Conservation (phyloP, 2,113 vertebrate genomes). For the Myrmecophaga tridactyla region DNA sequence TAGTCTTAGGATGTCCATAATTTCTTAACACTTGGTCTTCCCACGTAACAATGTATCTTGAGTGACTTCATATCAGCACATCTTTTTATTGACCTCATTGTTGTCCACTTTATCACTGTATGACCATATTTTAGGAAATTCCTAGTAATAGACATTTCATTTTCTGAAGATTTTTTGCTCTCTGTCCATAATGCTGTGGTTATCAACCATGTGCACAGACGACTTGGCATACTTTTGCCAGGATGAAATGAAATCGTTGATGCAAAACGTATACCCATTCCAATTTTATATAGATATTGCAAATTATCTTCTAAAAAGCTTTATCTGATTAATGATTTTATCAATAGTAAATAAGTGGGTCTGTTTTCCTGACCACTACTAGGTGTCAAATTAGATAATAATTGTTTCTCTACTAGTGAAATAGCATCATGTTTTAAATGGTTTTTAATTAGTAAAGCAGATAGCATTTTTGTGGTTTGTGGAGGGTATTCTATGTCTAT, state of each 20-base stretch:
- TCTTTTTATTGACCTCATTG: neutral
- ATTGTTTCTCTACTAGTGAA: neutral
- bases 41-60: neutral
- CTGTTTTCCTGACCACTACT: neutral
- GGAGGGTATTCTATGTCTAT: neutral
- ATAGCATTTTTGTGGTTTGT: neutral
- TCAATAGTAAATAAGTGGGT: neutral
- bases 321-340: neutral
- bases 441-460: neutral
- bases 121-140: neutral
- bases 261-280: neutral
- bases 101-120: no score
- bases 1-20: neutral
- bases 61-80: neutral
- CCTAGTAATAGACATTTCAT: neutral
- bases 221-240: neutral
- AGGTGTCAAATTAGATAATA: neutral
- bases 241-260: neutral
- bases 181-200: neutral
- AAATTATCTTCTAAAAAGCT: neutral
- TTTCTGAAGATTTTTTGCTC: neutral
- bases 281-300: neutral
- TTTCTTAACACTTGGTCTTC: neutral
- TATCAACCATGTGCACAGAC: neutral
- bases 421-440: neutral